Base-by-base conservation (phyloP, 2,113 vertebrate genomes). In the Phalacrocorax aristotelis region DNA sequence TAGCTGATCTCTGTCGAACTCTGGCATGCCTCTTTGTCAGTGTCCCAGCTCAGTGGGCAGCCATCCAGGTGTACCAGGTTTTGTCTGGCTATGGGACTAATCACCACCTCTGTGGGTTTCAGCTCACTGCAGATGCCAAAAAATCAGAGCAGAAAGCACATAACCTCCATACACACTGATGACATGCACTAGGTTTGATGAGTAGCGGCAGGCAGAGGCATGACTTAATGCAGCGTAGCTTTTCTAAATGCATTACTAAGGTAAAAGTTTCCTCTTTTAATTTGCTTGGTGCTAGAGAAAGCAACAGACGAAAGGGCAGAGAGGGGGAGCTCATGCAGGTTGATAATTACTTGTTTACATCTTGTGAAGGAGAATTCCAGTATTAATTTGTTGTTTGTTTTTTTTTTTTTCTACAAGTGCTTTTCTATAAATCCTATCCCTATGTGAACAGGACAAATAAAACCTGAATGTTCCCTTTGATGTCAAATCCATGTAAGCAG, bases 1-100 rank as follows among this genome's bases (percentile, higher is more conserved):
- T 13, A 4, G 18, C 14, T 2, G 0, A 3, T 48, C 15, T 71
- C 11, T 40, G 0, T 60, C 25, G 32, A 9, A 49, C 32, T 68
- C 48, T 64, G 57, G 13, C 2, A 3, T 84, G 32, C 4, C 15
- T 66, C 46, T 91, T 58, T 76, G 20, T 44, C 48, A 64, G n/a
- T 11, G 25, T 55, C 58, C 46, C 13, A 44, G 52, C 36, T 60
- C 32, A 48, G 3, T 0, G 5, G 21, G 27, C 51, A 78, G 19
- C 64, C 0, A 0, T 17, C 46, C 1, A 2, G 32, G 17, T 32
- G 13, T 84, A 25, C 48, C 40, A 52, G 70, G 8, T 44, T 92
- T 72, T 80, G 44, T 65, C 36, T 2, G 1, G 11, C 36, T 9
- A 2, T 0, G 1, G 38, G 16, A 60, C 32, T 55, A 34, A 65